Evolutionary conservation across 2,888 invertebrate species (phyloP).

Genomic region (Dynastes grantii): DNA sequence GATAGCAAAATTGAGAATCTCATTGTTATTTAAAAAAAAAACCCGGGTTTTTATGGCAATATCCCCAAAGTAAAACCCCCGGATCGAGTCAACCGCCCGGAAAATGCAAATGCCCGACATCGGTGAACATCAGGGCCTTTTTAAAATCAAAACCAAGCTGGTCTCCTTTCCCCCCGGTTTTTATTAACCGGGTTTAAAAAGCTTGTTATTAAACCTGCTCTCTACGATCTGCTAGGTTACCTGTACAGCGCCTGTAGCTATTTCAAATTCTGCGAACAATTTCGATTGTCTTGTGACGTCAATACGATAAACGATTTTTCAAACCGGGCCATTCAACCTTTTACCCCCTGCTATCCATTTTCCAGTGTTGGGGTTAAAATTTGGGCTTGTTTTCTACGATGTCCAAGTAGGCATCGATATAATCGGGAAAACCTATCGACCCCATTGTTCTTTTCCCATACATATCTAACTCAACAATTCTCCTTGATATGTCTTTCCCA

Average conservation of each 20-base stretch:
- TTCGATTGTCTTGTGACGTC: slow-evolving; percentile 11
- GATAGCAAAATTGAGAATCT: no score
- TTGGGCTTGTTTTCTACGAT: not conserved
- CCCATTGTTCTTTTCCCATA: slow-evolving; percentile 15
- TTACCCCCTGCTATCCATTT: not conserved
- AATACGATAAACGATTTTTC: slow-evolving; percentile 37
- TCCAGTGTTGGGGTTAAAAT: no score
- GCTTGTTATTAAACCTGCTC: slow-evolving; percentile 1
- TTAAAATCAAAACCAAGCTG: slow-evolving; percentile 49
- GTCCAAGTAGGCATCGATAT: slow-evolving; percentile 23
- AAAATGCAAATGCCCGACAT: not conserved
- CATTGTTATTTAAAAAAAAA: not conserved
- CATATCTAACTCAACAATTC: slow-evolving; percentile 26
- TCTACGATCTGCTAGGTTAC: not conserved
- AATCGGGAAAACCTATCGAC: not conserved
- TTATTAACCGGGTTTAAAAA: no score
- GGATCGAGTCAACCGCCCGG: not conserved
- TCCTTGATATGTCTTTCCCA: slow-evolving; percentile 23
- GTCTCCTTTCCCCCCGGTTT: no score
- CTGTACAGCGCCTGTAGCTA: slow-evolving; percentile 17
- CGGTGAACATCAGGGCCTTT: slow-evolving; percentile 2
- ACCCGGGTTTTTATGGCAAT: not conserved
- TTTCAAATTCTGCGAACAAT: slow-evolving; percentile 16
- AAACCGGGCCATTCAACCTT: slow-evolving; percentile 33
- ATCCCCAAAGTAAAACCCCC: no score